phyloP scores from a whole-genome alignment of 2,113 vertebrate species.

The Dicerorhinus sumatrensis region DNA sequence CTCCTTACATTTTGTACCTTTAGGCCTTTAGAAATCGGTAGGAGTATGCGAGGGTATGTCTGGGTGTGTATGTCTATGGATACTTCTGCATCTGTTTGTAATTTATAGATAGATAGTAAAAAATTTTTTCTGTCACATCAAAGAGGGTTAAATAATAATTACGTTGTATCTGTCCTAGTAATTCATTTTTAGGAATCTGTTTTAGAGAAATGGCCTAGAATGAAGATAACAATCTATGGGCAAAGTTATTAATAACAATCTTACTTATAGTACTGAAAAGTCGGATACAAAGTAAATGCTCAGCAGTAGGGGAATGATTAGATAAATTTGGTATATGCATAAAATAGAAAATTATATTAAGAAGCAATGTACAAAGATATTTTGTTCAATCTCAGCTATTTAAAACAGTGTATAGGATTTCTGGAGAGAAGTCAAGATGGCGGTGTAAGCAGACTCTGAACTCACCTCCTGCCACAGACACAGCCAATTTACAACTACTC shows the following conservation, averaged over 20 bases:
- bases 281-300: background rate
- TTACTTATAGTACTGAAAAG: background rate
- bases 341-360: background rate
- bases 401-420: background rate
- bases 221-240: background rate
- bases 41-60: background rate
- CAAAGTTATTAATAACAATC: background rate
- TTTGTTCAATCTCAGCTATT: slow-evolving; percentile 31
- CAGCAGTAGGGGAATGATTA: background rate
- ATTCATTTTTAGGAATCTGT: slow-evolving; percentile 38
- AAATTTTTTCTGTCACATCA: slow-evolving; percentile 34
- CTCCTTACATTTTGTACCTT: background rate
- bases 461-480: no score
- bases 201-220: slow-evolving; percentile 38
- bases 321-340: background rate
- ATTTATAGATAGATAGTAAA: slow-evolving; percentile 28
- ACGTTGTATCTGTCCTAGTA: slow-evolving; percentile 9
- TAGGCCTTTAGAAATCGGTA: background rate
- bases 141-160: slow-evolving; percentile 36
- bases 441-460: no score
- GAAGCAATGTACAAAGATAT: background rate
- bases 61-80: background rate
- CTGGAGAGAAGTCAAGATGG: no score
- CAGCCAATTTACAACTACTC: no score
- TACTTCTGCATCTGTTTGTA: slow-evolving; percentile 52